A percentile compares a stretch with the other conserved stretches of the same genome.
Conservation (phyloP, 2,797 vertebrate species). For the Numenius phaeopus region DNA sequence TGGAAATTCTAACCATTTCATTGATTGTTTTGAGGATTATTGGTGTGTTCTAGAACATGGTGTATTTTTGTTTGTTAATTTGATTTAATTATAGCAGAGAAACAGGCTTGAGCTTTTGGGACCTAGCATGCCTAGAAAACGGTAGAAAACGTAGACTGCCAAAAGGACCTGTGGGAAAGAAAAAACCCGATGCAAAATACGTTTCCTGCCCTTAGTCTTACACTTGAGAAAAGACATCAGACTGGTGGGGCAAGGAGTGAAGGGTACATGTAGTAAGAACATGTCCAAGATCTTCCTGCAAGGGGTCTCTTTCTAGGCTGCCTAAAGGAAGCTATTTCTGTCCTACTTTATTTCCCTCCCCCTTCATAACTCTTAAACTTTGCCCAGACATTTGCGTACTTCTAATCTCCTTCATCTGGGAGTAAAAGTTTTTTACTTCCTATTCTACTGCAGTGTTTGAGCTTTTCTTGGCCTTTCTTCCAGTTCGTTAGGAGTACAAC, state of each 20-base stretch:
- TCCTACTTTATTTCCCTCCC: background rate
- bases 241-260: background rate
- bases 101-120: constrained; percentile 21
- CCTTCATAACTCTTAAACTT: background rate
- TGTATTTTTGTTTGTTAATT: constrained; percentile 11
- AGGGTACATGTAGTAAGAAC: background rate
- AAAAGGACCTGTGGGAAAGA: background rate
- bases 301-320: background rate
- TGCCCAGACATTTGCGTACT: background rate
- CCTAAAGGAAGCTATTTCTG: background rate
- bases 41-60: constrained; percentile 1
- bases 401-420: background rate
- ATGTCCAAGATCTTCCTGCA: background rate
- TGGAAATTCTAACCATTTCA: background rate
- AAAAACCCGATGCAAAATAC: background rate
- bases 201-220: background rate
- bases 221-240: background rate
- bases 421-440: background rate
- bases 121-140: background rate
- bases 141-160: background rate
- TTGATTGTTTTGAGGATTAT: background rate
- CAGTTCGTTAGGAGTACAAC: background rate
- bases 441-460: background rate
- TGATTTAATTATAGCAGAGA: constrained; percentile 19
- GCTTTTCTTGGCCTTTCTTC: background rate